These are phyloP conservation scores for Gobiocypris rarus DNA, from an alignment of 2,113 vertebrate genomes.

Conservation along the genomic window DNA sequence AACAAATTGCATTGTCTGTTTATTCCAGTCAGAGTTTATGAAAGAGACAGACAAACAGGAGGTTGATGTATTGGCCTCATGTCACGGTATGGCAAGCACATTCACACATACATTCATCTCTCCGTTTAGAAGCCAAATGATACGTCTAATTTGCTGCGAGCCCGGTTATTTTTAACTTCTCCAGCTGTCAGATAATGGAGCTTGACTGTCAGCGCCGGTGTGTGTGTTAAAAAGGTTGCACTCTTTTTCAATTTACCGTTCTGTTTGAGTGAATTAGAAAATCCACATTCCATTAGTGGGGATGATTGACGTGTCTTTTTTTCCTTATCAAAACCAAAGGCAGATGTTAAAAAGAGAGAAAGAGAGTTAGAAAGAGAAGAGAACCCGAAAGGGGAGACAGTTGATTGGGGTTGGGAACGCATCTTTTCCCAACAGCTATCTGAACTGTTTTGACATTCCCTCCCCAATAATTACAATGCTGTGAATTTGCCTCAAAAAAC, in stretches of 20 bases:
- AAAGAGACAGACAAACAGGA: constrained; percentile 75
- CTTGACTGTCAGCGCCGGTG: constrained; percentile 75
- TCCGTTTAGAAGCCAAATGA: constrained; percentile 82
- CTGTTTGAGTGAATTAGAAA: constrained; percentile 78
- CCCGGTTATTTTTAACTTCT: constrained; percentile 82
- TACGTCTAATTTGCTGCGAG: constrained; percentile 82
- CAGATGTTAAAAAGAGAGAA: constrained; percentile 47
- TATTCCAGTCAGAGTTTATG: constrained; percentile 78
- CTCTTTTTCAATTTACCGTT: constrained; percentile 76
- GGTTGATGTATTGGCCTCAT: constrained; percentile 75
- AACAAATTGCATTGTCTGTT: constrained; percentile 80
- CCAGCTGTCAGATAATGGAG: constrained; percentile 81
- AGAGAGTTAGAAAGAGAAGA: background rate
- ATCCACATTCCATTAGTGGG: constrained; percentile 72
- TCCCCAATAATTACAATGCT: constrained; percentile 59
- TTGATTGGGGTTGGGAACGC: constrained; percentile 64
- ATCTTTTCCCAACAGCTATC: constrained; percentile 64
- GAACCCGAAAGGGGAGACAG: constrained; percentile 54
- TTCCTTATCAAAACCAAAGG: constrained; percentile 71
- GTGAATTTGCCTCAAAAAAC: constrained; percentile 47
- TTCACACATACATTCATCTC: constrained; percentile 80
- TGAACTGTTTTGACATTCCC: constrained; percentile 63
- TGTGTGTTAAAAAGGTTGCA: constrained; percentile 77
- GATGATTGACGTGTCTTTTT: constrained; percentile 73
- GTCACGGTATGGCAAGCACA: constrained; percentile 76